Base-by-base conservation (phyloP, 2,888 invertebrate genomes). In the Hydriomena furcata region DNA sequence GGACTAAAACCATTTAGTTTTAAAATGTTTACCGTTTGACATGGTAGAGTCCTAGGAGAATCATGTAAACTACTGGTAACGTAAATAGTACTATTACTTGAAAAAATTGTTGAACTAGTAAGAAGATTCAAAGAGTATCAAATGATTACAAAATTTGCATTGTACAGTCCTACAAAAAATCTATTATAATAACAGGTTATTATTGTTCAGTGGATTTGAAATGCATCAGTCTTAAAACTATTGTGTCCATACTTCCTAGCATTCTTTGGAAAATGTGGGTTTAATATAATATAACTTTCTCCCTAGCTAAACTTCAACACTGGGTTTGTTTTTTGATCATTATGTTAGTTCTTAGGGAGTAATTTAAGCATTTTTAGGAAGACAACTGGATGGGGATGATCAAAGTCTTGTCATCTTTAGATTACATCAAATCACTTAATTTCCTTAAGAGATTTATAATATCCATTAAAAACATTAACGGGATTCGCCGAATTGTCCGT, bases 171-270 rank as follows among this genome's bases (percentile, higher is more conserved):
- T 23, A 6, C 23, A 7, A 23, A 23, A 7, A 7, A 6, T 23
- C 23, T 4, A 23, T 23, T 2, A 23, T 23, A 23, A 4, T 7
- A 23, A 4, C 7, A n/a, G n/a, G n/a, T n/a, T 7, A 21, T 21
- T 31, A 24, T 41, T 40, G 40, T 40, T 41, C 23, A 52, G 42
- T 52, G 67, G 59, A 61, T 65, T 65, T 68, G 69, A 83, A 80
- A 83, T 83, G 76, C 80, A 79, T 84, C 84, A 85, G 82, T 84
- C 84, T 83, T 82, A 58, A 58, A 59, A 50, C 61, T 50, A 58
- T 59, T 56, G 37, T 46, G 53, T 56, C 37, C 47, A 52, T n/a
- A n/a, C n/a, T n/a, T n/a, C n/a, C n/a, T 53, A 61, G 52, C 55
- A 54, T 58, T 58, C 58, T 60, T 49, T 40, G 36, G 37, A 52